phyloP scores from a whole-genome alignment of 2,888 invertebrate genomes.

The Pristionchus fissidentatus region DNA sequence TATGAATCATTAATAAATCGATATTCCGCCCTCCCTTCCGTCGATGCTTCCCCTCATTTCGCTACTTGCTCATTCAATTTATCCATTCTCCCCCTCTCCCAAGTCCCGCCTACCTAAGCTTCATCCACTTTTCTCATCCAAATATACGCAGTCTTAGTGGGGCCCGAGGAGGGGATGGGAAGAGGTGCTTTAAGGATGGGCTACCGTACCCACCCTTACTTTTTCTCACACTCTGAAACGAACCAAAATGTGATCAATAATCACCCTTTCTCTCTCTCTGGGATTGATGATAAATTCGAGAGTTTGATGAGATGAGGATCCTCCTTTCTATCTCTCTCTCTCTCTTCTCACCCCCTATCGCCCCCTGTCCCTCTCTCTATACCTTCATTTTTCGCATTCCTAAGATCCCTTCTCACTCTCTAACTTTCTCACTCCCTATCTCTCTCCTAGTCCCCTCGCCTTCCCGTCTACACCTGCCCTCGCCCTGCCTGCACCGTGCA shows the following conservation, averaged over 20 bases:
- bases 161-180: neutral
- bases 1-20: no score
- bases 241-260: neutral
- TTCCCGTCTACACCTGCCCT: neutral
- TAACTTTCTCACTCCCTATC: neutral
- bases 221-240: neutral
- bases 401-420: neutral
- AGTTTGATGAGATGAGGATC: neutral
- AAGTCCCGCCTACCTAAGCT: neutral
- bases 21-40: no score
- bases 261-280: neutral
- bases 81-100: no score
- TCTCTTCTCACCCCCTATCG: neutral
- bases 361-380: neutral
- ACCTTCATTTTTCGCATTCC: constrained; percentile 46
- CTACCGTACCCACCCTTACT: neutral
- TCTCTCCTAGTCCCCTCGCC: neutral
- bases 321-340: neutral
- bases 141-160: neutral
- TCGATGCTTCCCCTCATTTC: no score
- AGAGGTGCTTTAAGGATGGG: neutral
- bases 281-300: constrained; percentile 30
- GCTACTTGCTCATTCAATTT: no score
- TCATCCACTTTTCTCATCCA: constrained; percentile 8
- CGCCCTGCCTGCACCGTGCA: neutral